Conservation (phyloP, 2,888 invertebrate species). For the Nomada lathburiana region DNA sequence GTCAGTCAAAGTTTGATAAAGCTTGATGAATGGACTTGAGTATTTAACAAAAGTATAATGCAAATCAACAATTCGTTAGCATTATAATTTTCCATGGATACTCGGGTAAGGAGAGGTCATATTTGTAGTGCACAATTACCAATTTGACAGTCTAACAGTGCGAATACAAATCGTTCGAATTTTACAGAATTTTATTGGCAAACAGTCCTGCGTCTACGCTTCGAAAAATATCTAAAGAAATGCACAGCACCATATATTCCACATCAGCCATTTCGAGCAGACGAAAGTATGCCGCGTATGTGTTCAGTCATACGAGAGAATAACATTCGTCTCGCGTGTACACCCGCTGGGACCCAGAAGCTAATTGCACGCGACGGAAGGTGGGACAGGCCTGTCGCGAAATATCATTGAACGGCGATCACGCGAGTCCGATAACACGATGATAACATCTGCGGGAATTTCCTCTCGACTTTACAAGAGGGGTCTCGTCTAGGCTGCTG, state of each 20-base stretch:
- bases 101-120: too few species aligned
- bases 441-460: constrained; percentile 45
- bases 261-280: background rate
- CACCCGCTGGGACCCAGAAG: background rate
- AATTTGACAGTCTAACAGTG: too few species aligned
- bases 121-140: too few species aligned
- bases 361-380: constrained; percentile 28
- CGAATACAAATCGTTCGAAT: too few species aligned
- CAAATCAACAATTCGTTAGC: too few species aligned
- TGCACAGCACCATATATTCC: background rate
- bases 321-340: background rate
- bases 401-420: constrained; percentile 30
- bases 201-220: too few species aligned
- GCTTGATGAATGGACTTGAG: too few species aligned
- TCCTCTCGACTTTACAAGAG: constrained; percentile 39
- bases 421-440: constrained; percentile 14
- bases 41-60: too few species aligned
- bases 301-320: too few species aligned
- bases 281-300: background rate
- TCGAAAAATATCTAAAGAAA: background rate
- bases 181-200: too few species aligned
- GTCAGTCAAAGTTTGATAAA: too few species aligned
- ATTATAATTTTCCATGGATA: too few species aligned
- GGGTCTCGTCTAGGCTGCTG: constrained; percentile 35
- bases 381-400: constrained; percentile 5